Conservation (phyloP, 2,888 invertebrate genomes). For the Rhingia rostrata region DNA sequence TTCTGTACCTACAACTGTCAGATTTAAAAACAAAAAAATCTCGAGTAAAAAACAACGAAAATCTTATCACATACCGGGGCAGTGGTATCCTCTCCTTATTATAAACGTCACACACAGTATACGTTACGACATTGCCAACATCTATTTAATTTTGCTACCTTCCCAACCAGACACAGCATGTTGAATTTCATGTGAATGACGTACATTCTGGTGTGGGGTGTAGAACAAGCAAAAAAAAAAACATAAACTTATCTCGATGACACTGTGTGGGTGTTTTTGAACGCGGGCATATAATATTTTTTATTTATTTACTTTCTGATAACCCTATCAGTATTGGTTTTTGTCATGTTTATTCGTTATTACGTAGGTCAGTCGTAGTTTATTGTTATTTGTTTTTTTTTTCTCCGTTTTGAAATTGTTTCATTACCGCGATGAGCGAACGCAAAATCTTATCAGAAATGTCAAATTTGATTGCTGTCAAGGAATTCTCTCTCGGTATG, state of each 20-base stretch:
- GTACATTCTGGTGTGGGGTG: no score
- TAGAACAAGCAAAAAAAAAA: neutral
- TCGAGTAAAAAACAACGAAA: neutral
- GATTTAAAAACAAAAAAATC: neutral
- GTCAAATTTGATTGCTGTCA: slow-evolving; percentile 40
- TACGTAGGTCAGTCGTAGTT: slow-evolving; percentile 63
- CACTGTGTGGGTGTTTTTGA: slow-evolving; percentile 12
- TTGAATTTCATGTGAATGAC: neutral
- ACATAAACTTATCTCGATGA: slow-evolving; percentile 28
- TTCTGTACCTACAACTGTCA: neutral
- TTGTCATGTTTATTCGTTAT: slow-evolving; percentile 51
- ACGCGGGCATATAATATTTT: neutral
- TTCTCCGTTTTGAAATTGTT: slow-evolving; percentile 20
- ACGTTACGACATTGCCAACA: slow-evolving; percentile 34
- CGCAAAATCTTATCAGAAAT: slow-evolving; percentile 50
- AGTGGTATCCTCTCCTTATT: slow-evolving; percentile 4
- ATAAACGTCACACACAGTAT: slow-evolving; percentile 35
- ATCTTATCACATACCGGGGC: slow-evolving; percentile 9
- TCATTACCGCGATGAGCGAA: slow-evolving; percentile 36
- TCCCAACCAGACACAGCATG: neutral
- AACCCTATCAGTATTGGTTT: slow-evolving; percentile 65
- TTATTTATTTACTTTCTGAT: slow-evolving; percentile 44
- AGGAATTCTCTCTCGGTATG: slow-evolving; percentile 6
- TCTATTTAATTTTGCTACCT: slow-evolving; percentile 5
- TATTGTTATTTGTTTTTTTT: slow-evolving; percentile 8